Evolutionary conservation across 2,113 vertebrate species (phyloP).

Genomic region (Mellivora capensis): DNA sequence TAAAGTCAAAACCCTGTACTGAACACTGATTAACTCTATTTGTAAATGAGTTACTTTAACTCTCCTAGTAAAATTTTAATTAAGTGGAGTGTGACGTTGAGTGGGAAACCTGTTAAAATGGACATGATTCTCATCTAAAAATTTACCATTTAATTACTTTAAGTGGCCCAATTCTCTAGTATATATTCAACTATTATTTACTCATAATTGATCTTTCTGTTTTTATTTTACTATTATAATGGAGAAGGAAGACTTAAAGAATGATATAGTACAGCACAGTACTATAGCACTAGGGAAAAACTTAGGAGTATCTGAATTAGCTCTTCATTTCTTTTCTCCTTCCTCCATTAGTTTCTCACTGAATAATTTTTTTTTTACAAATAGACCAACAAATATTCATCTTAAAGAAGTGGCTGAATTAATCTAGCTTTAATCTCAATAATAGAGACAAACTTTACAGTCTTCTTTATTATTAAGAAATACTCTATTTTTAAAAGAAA

Average conservation of each 20-base stretch:
- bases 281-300: not conserved
- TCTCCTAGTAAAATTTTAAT: conserved; percentile 19
- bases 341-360: not conserved
- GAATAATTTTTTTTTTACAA: not conserved
- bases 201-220: not conserved
- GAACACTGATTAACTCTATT: not conserved
- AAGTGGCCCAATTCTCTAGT: not conserved
- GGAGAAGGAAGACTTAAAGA: not conserved
- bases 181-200: not conserved
- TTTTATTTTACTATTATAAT: conserved; percentile 14
- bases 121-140: not conserved
- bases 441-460: not conserved
- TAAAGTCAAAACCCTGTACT: not conserved
- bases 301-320: not conserved
- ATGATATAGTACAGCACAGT: not conserved
- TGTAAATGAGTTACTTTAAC: conserved; percentile 10
- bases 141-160: not conserved
- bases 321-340: not conserved
- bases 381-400: not conserved
- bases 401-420: not conserved
- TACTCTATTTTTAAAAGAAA: not conserved
- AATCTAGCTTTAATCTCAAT: not conserved
- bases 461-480: conserved; percentile 8
- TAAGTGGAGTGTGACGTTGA: not conserved
- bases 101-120: not conserved